Base-by-base conservation (phyloP, 2,888 invertebrate genomes). In the Aquatica leii region DNA sequence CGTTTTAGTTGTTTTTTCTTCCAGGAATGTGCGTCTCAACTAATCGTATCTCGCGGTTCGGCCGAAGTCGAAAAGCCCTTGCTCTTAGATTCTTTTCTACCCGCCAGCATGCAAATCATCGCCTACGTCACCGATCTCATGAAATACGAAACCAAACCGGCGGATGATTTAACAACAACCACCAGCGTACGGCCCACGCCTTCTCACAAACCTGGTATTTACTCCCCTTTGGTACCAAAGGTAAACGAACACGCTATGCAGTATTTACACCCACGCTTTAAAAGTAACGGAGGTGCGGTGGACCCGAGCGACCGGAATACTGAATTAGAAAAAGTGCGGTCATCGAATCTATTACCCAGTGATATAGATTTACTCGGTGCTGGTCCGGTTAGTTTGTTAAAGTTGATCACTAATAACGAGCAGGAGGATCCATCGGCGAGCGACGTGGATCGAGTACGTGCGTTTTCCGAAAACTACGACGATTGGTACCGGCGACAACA, bases 21-120 rank as follows among this genome's bases (percentile, higher is more conserved):
- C 15, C 11, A 55, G 55, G 15, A 52, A 34, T 52, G 35, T 35
- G 4, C 50, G 21, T 34, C 50, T 54, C 65, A 4, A 52, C 56
- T 9, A 15, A 20, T 37, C n/a, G 18, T 14, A 61, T 68, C 1
- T 4, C 68, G 74, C 20, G 77, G 76, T 0, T 78, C 77, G 0
- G 78, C 80, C 0, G 70, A 67, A 56, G 77, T 80, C 1, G 80
- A 87, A 64, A 83, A 82, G 62, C 84, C 88, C 1, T 78, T 84
- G 54, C 80, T 85, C 49, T 83, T 88, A 14, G 84, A 87, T 69
- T 87, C 88, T 1, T 89, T 86, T 77, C 83, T 90, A 0, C 90
- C 90, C 0, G 89, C 89, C 0, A 84, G 86, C 0, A 89, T 90
- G 88, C 90, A 90, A 76, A 84, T 89, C 46, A 85, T 88, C 57